Evolutionary conservation across 1,140 invertebrate genomes (phyloP).

Genomic region (Atta cephalotes): DNA sequence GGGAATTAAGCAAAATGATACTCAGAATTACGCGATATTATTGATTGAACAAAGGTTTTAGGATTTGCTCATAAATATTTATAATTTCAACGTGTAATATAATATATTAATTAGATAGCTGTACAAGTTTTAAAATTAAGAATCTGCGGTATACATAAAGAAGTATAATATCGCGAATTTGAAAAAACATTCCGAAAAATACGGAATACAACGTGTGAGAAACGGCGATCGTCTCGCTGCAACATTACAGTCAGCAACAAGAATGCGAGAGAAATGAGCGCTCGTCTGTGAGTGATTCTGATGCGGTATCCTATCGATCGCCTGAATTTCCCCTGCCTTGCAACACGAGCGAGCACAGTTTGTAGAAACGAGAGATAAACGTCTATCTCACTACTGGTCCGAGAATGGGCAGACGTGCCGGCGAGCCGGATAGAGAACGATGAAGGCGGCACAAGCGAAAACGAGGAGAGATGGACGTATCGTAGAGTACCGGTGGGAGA

Average conservation of each 20-base stretch:
- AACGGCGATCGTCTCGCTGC: conserved; percentile 38
- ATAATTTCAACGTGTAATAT: not conserved
- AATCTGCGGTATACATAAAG: not conserved
- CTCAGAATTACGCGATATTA: not conserved
- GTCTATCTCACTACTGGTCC: conserved; percentile 56
- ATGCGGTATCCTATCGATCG: conserved; percentile 66
- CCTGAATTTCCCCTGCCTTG: conserved; percentile 45
- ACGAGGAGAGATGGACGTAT: conserved; percentile 26
- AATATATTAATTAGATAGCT: too few relatives aligned
- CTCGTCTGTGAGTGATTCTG: conserved; percentile 54
- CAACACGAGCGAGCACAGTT: conserved; percentile 44
- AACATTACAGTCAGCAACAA: conserved; percentile 52
- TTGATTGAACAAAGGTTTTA: not conserved
- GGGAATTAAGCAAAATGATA: conserved; percentile 35
- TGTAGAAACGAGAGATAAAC: conserved; percentile 65
- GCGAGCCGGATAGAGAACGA: conserved; percentile 54
- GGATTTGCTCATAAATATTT: conserved; percentile 15
- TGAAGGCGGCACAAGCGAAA: conserved; percentile 59
- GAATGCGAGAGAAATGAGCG: conserved; percentile 59
- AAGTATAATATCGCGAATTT: not conserved
- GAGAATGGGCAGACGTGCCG: conserved; percentile 58
- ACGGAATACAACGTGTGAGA: conserved; percentile 26
- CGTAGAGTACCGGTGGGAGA: not conserved
- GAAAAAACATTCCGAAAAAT: not conserved
- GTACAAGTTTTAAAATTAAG: conserved; percentile 16